phyloP scores from a whole-genome alignment of 37 sponge, comb jelly and placozoan genomes.

The Dysidea cf. avara region DNA sequence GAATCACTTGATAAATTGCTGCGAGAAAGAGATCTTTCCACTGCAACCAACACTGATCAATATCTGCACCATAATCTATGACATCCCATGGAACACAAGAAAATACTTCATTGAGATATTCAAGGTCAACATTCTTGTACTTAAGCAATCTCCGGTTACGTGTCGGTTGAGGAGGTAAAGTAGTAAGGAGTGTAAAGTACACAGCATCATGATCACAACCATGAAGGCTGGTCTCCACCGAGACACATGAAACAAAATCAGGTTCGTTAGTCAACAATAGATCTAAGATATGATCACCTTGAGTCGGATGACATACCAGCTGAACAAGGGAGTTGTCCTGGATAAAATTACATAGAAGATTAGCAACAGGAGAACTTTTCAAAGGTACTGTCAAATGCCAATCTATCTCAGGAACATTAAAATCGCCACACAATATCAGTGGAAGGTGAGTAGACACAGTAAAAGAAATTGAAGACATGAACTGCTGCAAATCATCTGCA shows the following conservation, averaged over 20 bases:
- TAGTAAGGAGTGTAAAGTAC: not conserved
- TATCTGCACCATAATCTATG: no score
- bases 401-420: conserved; percentile 6
- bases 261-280: conserved; percentile 1
- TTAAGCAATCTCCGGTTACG: no score
- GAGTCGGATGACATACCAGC: not conserved
- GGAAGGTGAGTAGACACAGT: not conserved
- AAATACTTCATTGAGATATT: no score
- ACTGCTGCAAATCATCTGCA: not conserved
- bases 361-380: not conserved
- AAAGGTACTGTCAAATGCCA: no score
- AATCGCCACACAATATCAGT: conserved; percentile 24
- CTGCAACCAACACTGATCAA: no score
- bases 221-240: not conserved
- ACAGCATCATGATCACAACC: conserved; percentile 22
- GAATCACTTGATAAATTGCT: no score
- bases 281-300: not conserved
- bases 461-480: not conserved
- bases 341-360: not conserved
- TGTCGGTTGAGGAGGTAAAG: no score
- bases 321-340: not conserved
- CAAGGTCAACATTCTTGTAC: no score
- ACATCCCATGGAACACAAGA: no score
- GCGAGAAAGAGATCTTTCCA: no score
- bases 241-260: not conserved